Percentiles rank a stretch among this genome's conserved stretches.
These are phyloP conservation scores for Tinea pellionella DNA, from an alignment of 2,888 invertebrate genomes.

Conservation along the genomic window DNA sequence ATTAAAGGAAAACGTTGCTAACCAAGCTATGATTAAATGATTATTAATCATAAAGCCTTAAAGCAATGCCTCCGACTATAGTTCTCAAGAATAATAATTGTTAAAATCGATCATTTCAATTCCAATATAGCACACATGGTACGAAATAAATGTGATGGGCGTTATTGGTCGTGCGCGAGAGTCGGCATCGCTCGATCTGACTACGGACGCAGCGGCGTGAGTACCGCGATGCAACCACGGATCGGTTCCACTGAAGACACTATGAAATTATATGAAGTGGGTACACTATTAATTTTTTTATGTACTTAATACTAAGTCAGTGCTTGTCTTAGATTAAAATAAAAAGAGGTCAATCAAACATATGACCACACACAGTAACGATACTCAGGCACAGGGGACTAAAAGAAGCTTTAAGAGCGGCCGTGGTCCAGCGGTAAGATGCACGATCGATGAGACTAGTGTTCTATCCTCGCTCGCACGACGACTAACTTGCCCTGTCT, in stretches of 20 bases:
- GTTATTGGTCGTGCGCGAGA: background rate
- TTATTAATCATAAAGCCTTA: background rate
- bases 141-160: slow-evolving; percentile 9
- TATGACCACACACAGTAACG: too few relatives aligned
- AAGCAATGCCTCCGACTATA: background rate
- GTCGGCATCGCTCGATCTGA: slow-evolving; percentile 5
- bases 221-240: slow-evolving; percentile 6
- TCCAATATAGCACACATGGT: background rate
- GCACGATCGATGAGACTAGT: too few relatives aligned
- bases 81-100: background rate
- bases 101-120: slow-evolving; percentile 6
- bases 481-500: too few relatives aligned
- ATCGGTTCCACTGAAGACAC: background rate
- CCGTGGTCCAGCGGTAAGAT: too few relatives aligned
- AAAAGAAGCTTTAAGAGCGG: too few relatives aligned
- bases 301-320: too few relatives aligned
- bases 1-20: too few relatives aligned
- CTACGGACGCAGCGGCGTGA: background rate
- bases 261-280: slow-evolving; percentile 3
- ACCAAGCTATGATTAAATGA: background rate
- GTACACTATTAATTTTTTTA: background rate
- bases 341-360: too few relatives aligned
- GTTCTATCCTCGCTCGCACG: too few relatives aligned
- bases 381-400: too few relatives aligned
- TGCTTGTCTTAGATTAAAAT: too few relatives aligned